Conservation (phyloP, 2,888 invertebrate genomes). For the Limnephilus lunatus region DNA sequence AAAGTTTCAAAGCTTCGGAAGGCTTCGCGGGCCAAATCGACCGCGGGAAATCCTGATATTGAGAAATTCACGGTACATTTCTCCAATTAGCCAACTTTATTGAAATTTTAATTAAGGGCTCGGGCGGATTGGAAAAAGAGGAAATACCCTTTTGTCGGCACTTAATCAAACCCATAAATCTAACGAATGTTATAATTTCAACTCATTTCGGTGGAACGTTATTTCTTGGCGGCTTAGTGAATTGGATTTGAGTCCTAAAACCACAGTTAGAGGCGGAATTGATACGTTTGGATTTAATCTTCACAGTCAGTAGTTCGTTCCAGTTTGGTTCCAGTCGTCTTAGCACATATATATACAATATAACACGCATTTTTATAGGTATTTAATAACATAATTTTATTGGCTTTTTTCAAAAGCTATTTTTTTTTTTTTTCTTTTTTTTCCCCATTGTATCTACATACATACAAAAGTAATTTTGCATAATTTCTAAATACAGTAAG, state of each 20-base stretch:
- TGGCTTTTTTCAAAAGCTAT: neutral
- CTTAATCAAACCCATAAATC: slow-evolving; percentile 50
- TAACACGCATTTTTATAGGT: neutral
- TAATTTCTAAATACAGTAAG: too few species aligned
- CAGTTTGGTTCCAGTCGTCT: neutral
- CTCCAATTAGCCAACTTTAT: slow-evolving; percentile 64
- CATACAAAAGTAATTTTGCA: too few species aligned
- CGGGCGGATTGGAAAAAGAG: slow-evolving; percentile 52
- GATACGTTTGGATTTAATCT: neutral
- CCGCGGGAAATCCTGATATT: slow-evolving; percentile 58
- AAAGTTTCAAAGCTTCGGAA: slow-evolving; percentile 11
- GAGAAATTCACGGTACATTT: slow-evolving; percentile 63
- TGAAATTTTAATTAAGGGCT: slow-evolving; percentile 61
- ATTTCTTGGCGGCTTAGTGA: neutral
- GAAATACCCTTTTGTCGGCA: slow-evolving; percentile 38
- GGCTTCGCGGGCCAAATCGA: slow-evolving; percentile 53
- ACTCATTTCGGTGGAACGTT: neutral
- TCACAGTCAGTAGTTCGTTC: neutral
- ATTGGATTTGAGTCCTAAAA: neutral
- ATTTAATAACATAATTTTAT: neutral
- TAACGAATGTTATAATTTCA: slow-evolving; percentile 7
- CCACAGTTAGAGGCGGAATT: neutral
- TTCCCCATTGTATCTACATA: too few species aligned
- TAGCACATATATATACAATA: neutral
- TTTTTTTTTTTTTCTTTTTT: too few species aligned